These are phyloP conservation scores for Lasiurus borealis DNA, from an alignment of 2,113 vertebrate species.

Conservation along the genomic window DNA sequence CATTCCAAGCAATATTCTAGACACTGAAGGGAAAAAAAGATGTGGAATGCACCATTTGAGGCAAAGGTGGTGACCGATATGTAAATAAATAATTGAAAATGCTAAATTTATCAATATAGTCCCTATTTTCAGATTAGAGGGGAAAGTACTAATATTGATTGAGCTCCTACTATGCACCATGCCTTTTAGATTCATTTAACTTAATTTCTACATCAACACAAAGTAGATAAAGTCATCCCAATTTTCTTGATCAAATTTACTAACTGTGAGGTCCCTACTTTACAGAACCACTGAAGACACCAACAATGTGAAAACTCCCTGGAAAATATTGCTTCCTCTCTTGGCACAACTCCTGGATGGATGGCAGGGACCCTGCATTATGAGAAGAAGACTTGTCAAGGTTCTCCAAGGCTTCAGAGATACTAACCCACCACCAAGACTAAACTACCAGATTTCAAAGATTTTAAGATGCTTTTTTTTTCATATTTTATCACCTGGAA, in stretches of 20 bases:
- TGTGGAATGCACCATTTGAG: background rate
- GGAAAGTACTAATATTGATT: background rate
- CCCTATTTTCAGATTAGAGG: slow-evolving; percentile 10
- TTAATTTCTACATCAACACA: slow-evolving; percentile 19
- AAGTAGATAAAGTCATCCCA: background rate
- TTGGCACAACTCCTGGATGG: background rate
- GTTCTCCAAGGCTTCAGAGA: background rate
- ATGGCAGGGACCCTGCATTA: background rate
- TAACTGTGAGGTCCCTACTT: background rate
- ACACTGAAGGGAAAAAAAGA: background rate
- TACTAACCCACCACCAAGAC: background rate
- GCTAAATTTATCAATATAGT: background rate
- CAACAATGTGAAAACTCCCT: background rate
- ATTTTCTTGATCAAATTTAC: slow-evolving; percentile 15
- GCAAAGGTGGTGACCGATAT: background rate
- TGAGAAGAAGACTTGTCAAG: background rate
- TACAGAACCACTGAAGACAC: background rate
- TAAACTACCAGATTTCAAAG: background rate
- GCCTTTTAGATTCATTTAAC: background rate
- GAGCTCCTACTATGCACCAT: background rate
- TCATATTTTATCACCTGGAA: slow-evolving; percentile 24
- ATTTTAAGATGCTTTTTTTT: background rate
- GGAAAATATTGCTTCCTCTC: background rate
- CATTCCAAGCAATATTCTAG: background rate
- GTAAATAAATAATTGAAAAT: slow-evolving; percentile 21